Evolutionary conservation across 1,140 invertebrate species (phyloP).

Genomic region (Macrobrachium nipponense): DNA sequence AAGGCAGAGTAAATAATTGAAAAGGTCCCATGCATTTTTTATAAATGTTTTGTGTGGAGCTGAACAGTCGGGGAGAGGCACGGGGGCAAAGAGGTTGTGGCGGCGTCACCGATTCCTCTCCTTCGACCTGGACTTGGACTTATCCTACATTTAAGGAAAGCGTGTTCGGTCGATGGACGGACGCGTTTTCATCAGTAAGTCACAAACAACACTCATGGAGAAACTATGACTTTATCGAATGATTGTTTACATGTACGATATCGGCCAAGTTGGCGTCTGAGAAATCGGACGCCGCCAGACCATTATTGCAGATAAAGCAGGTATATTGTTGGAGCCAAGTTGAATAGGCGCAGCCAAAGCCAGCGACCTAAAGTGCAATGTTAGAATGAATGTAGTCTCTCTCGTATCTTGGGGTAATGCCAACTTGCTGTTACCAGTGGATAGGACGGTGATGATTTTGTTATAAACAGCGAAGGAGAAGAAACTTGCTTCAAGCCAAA

Average conservation of each 20-base stretch:
- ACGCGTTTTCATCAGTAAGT: too few relatives aligned
- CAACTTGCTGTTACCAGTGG: slow-evolving; percentile 45
- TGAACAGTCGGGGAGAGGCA: slow-evolving; percentile 35
- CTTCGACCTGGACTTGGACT: slow-evolving; percentile 23
- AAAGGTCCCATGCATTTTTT: slow-evolving; percentile 55
- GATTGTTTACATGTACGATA: too few relatives aligned
- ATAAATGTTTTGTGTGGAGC: slow-evolving; percentile 57
- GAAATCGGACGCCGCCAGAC: slow-evolving; percentile 34
- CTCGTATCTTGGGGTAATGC: slow-evolving; percentile 53
- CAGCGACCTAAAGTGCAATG: slow-evolving; percentile 50
- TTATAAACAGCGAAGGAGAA: slow-evolving; percentile 24
- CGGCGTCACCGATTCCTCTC: slow-evolving; percentile 29
- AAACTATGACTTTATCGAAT: too few relatives aligned
- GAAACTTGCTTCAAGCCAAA: slow-evolving; percentile 7
- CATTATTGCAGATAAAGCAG: slow-evolving; percentile 59
- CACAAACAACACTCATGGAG: too few relatives aligned
- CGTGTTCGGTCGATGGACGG: too few relatives aligned
- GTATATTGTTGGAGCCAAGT: slow-evolving; percentile 54
- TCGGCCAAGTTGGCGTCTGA: not conserved
- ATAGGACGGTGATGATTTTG: slow-evolving; percentile 45
- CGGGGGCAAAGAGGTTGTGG: slow-evolving; percentile 46
- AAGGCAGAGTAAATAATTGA: slow-evolving; percentile 55
- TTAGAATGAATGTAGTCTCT: slow-evolving; percentile 48
- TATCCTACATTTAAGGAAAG: not conserved
- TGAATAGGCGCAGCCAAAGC: slow-evolving; percentile 54